Evolutionary conservation across 2,797 vertebrate species (phyloP).

Genomic region (Anabacerthia variegaticeps): DNA sequence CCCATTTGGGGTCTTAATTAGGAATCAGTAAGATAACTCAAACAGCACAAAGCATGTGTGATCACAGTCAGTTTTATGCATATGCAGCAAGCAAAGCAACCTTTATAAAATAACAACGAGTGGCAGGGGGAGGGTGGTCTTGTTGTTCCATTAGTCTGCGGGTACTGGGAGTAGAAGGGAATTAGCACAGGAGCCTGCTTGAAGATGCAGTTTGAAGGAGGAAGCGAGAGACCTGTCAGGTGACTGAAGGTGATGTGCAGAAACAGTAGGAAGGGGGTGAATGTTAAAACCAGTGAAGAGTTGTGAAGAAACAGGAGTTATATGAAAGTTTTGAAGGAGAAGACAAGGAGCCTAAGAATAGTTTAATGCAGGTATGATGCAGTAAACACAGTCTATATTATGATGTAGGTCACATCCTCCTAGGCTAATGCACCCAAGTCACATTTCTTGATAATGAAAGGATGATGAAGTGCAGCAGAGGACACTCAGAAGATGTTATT

Average conservation of each 20-base stretch:
- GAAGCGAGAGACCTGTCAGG: neutral
- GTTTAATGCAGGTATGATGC: neutral
- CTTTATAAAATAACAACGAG: neutral
- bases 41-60: neutral
- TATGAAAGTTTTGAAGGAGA: constrained; percentile 24
- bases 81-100: neutral
- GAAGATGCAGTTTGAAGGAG: neutral
- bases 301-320: neutral
- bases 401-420: constrained; percentile 40
- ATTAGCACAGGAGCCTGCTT: neutral
- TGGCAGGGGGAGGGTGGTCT: fast-evolving
- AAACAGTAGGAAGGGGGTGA: neutral
- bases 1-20: neutral
- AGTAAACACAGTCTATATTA: constrained; percentile 26
- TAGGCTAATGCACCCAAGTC: constrained; percentile 3
- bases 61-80: neutral
- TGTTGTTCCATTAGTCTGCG: neutral
- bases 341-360: neutral
- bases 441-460: constrained; percentile 52
- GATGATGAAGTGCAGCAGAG: constrained; percentile 45
- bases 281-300: neutral
- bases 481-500: constrained; percentile 30
- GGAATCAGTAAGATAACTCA: neutral
- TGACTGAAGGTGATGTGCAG: neutral
- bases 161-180: neutral